Conservation (phyloP, 2,113 vertebrate species). For the Nicator chloris region DNA sequence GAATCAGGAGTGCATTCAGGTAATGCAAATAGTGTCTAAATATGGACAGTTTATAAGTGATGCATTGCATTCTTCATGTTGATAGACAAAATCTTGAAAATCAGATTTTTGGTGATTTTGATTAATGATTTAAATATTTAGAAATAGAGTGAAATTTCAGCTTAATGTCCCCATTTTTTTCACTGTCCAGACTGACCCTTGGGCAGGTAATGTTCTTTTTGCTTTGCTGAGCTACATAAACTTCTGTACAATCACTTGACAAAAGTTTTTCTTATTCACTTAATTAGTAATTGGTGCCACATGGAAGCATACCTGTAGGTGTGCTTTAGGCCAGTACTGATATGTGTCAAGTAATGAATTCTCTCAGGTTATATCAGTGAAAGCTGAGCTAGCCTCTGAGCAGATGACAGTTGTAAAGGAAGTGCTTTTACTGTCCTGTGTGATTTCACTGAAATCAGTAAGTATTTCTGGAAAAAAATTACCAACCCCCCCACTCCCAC, state of each 20-base stretch:
- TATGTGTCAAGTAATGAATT: background rate
- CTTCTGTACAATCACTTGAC: background rate
- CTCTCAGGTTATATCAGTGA: background rate
- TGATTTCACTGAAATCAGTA: background rate
- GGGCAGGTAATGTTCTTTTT: background rate
- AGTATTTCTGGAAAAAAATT: background rate
- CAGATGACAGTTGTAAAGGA: background rate
- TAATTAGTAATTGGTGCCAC: background rate
- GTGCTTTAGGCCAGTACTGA: background rate
- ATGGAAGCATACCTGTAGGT: background rate
- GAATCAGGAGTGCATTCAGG: background rate
- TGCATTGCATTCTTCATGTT: background rate
- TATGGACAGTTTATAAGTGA: background rate
- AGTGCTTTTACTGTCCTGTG: background rate
- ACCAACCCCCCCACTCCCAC: fast-evolving
- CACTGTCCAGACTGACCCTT: background rate
- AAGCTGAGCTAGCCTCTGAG: background rate
- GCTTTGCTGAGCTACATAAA: background rate
- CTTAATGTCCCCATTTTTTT: background rate
- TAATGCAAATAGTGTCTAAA: background rate
- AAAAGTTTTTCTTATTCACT: background rate
- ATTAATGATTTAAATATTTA: background rate
- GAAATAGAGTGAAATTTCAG: background rate
- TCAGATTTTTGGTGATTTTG: background rate
- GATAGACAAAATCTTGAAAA: background rate